These are phyloP conservation scores for Xerus inauris DNA, from an alignment of 2,113 vertebrate species.

Conservation along the genomic window DNA sequence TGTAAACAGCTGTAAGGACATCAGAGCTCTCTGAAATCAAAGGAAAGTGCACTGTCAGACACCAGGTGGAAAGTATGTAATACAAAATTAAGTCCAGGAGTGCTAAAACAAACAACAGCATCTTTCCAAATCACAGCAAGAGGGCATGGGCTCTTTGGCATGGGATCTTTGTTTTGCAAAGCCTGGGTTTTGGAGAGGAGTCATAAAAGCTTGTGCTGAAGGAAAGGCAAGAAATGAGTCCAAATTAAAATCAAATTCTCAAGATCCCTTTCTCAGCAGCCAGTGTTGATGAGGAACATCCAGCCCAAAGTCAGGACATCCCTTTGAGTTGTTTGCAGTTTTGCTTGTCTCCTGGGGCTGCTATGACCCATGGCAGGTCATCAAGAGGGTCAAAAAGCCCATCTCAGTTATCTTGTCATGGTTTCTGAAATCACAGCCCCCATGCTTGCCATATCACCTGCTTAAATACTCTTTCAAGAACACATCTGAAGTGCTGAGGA, in stretches of 20 bases:
- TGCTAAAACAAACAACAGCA: conserved; percentile 5
- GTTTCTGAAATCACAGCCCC: background rate
- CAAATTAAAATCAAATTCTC: background rate
- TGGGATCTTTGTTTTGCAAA: conserved; percentile 35
- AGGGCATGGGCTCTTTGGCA: background rate
- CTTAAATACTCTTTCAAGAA: background rate
- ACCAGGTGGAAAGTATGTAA: conserved; percentile 43
- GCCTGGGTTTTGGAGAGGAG: background rate
- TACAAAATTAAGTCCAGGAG: conserved; percentile 32
- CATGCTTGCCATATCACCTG: background rate
- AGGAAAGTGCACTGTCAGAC: background rate
- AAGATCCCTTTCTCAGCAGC: background rate
- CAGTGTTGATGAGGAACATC: background rate
- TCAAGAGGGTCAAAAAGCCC: background rate
- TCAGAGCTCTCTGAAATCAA: conserved; percentile 39
- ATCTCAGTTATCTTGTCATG: background rate
- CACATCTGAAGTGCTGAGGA: background rate
- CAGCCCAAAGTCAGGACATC: background rate
- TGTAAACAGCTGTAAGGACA: conserved; percentile 35
- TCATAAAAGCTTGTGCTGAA: background rate
- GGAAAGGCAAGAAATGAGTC: background rate
- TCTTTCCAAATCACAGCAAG: background rate
- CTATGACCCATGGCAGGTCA: background rate
- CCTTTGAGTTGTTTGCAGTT: background rate
- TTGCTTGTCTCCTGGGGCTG: background rate